Evolutionary conservation across 2,888 invertebrate species (phyloP).

Genomic region (Drosophila siamana): DNA sequence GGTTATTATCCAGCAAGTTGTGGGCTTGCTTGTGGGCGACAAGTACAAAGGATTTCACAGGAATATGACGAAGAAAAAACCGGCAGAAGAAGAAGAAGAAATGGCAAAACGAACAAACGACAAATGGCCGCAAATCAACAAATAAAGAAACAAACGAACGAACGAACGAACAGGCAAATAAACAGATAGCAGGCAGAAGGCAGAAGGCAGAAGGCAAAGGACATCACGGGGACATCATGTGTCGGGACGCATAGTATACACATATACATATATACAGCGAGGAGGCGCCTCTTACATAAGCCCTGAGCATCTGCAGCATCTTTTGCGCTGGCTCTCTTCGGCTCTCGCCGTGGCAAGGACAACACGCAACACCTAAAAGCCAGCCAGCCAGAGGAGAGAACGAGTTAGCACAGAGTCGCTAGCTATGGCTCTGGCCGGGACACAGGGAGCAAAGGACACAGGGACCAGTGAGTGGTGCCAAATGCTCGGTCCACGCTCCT

Average conservation of each 20-base stretch:
- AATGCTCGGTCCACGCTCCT: conserved; percentile 47
- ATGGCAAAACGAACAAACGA: conserved; percentile 25
- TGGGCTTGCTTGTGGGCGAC: background rate
- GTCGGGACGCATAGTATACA: conserved; percentile 26
- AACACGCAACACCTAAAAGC: conserved; percentile 38
- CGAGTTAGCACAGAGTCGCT: background rate
- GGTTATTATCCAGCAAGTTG: background rate
- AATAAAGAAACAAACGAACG: conserved; percentile 29
- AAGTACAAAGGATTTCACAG: conserved; percentile 24
- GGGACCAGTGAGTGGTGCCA: conserved; percentile 64
- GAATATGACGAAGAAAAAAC: conserved; percentile 18
- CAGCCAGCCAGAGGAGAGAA: background rate
- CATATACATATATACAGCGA: conserved; percentile 26
- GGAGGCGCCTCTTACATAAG: conserved; percentile 36
- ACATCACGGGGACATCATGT: conserved; percentile 30
- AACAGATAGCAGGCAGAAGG: conserved; percentile 30
- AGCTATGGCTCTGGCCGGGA: conserved; percentile 45
- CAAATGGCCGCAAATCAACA: conserved; percentile 58
- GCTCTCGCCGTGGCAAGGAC: conserved; percentile 14
- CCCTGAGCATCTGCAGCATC: background rate
- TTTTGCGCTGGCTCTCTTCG: background rate
- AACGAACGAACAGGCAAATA: conserved; percentile 26
- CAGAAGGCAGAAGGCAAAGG: background rate
- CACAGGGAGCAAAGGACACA: conserved; percentile 55
- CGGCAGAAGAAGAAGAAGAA: conserved; percentile 5